These are phyloP conservation scores for Andrena praecox DNA, from an alignment of 2,888 invertebrate genomes.

Conservation along the genomic window DNA sequence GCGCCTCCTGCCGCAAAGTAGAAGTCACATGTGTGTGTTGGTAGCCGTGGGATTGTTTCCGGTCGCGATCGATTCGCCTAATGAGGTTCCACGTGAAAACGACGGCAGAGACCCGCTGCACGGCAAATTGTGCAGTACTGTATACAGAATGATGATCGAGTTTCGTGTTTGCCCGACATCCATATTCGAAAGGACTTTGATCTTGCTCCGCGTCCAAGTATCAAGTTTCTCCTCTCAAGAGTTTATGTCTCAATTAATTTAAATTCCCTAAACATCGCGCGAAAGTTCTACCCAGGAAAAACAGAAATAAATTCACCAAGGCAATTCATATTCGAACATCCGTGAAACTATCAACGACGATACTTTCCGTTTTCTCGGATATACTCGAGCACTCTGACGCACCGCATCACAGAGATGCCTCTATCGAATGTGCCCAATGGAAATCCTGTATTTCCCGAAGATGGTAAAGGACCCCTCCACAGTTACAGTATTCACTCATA, in stretches of 20 bases:
- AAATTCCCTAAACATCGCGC: background rate
- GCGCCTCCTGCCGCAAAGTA: slow-evolving; percentile 5
- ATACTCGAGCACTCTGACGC: no score
- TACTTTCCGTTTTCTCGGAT: no score
- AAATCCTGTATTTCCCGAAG: no score
- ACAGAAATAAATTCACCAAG: no score
- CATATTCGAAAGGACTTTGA: slow-evolving; percentile 1
- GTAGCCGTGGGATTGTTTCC: slow-evolving; percentile 37
- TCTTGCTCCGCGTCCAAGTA: slow-evolving; percentile 7
- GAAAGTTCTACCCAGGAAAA: no score
- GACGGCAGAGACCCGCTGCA: slow-evolving; percentile 12
- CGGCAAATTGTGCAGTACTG: slow-evolving; percentile 22
- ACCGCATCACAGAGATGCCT: no score
- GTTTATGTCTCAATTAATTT: slow-evolving; percentile 2
- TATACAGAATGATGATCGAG: slow-evolving; percentile 2
- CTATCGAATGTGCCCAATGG: no score
- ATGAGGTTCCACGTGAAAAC: slow-evolving; percentile 42
- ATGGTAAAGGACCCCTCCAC: no score
- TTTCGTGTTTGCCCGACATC: slow-evolving; percentile 12
- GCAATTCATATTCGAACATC: no score
- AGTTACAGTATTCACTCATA: no score
- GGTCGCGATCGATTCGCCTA: slow-evolving; percentile 34
- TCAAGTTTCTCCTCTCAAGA: background rate
- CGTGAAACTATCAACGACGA: no score
- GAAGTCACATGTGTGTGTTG: background rate